phyloP scores from a whole-genome alignment of 2,113 vertebrate genomes.

The Nesospiza acunhae region DNA sequence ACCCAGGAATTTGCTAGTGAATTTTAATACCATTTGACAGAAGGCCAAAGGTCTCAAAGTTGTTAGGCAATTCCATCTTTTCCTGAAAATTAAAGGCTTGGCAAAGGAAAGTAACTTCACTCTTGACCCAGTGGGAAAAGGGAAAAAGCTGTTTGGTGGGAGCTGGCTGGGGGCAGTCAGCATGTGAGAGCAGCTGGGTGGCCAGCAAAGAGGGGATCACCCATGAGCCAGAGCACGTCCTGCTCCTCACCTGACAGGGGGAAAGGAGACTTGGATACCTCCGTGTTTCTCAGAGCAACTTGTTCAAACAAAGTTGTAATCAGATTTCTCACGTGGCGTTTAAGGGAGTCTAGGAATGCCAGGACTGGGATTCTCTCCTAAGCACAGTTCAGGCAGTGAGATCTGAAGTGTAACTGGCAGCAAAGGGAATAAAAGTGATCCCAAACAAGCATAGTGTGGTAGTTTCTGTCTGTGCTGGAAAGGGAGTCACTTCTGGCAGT shows the following conservation, averaged over 20 bases:
- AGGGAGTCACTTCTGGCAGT: not conserved
- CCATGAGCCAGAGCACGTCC: not conserved
- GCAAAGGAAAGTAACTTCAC: not conserved
- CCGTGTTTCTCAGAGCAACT: not conserved
- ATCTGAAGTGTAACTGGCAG: not conserved
- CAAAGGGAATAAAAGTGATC: not conserved
- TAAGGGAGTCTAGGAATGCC: not conserved
- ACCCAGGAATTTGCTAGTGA: not conserved
- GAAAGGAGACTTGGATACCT: not conserved
- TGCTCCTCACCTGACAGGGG: not conserved
- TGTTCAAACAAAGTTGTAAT: not conserved
- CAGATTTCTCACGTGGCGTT: not conserved
- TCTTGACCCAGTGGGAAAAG: not conserved
- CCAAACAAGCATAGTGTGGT: not conserved
- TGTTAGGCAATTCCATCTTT: not conserved
- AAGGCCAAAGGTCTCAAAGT: not conserved
- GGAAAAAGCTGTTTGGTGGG: not conserved
- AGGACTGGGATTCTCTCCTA: not conserved
- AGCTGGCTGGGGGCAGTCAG: not conserved
- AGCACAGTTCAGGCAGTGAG: not conserved
- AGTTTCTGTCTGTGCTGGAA: not conserved
- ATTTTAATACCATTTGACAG: not conserved
- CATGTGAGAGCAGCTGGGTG: not conserved
- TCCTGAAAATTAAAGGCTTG: not conserved
- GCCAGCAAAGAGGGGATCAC: not conserved